These are phyloP conservation scores for Dasysyrphus albostriatus DNA, from an alignment of 2,888 invertebrate genomes.

Conservation along the genomic window DNA sequence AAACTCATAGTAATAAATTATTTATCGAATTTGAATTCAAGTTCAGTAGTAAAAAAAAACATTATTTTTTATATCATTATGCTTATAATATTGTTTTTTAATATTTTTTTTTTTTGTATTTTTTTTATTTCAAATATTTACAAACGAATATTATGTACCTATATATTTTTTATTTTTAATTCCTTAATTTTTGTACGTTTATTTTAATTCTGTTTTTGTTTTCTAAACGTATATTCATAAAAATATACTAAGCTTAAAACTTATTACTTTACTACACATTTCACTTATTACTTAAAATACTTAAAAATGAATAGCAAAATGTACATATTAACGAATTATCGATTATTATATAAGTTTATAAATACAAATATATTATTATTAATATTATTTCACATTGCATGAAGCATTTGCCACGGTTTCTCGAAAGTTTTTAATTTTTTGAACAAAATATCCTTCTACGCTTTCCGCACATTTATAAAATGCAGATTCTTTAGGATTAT, in stretches of 20 bases:
- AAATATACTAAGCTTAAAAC: slow-evolving; percentile 39
- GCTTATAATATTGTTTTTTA: slow-evolving; percentile 18
- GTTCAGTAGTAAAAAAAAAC: slow-evolving; percentile 37
- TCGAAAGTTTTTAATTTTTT: slow-evolving; percentile 94
- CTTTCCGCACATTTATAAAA: slow-evolving; percentile 98
- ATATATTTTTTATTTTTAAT: background rate
- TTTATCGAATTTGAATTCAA: slow-evolving; percentile 39
- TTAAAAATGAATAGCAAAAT: slow-evolving; percentile 55
- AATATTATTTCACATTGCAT: slow-evolving; percentile 33
- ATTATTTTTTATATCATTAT: slow-evolving; percentile 25
- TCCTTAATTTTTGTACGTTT: slow-evolving; percentile 28
- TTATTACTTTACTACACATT: slow-evolving; percentile 58
- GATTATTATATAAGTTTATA: background rate
- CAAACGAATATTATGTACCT: slow-evolving; percentile 1
- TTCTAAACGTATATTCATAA: slow-evolving; percentile 27
- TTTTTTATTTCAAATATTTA: slow-evolving; percentile 28
- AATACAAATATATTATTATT: slow-evolving; percentile 30
- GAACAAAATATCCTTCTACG: slow-evolving; percentile 97
- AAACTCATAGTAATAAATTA: slow-evolving; percentile 38
- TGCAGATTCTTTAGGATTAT: slow-evolving; percentile 97
- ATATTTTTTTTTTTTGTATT: background rate
- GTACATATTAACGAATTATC: slow-evolving; percentile 38
- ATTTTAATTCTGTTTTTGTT: slow-evolving; percentile 14
- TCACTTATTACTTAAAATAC: slow-evolving; percentile 56
- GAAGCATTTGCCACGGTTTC: slow-evolving; percentile 87